These are phyloP conservation scores for fruit fly (Drosophila melanogaster) DNA, from an alignment of 1,140 invertebrate species.

Conservation along the genomic window Release_6_plus_ISO1_MT NC_004354.4:5187001-5187500, in stretches of 20 bases:
- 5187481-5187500: not conserved
- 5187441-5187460: not conserved
- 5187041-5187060: not conserved
- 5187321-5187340: conserved; percentile 89
- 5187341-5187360: conserved; percentile 92
- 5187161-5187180: conserved; percentile 88
- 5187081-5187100: conserved; percentile 31
- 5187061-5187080: not conserved
- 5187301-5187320: conserved; percentile 91
- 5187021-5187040: conserved; percentile 1
- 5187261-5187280: conserved; percentile 12
- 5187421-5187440: conserved; percentile 93
- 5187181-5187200: conserved; percentile 88
- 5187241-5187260: conserved; percentile 46
- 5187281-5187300: conserved; percentile 87
- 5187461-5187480: not conserved
- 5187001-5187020: conserved; percentile 16
- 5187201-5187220: conserved; percentile 85
- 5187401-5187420: conserved; percentile 95
- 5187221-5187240: conserved; percentile 85
- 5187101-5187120: not conserved
- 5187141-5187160: conserved; percentile 90
- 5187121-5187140: conserved; percentile 88
- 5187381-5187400: conserved; percentile 96
- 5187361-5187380: conserved; percentile 94